Conservation (phyloP, 2,888 invertebrate genomes). For the Athripsodes cinereus region DNA sequence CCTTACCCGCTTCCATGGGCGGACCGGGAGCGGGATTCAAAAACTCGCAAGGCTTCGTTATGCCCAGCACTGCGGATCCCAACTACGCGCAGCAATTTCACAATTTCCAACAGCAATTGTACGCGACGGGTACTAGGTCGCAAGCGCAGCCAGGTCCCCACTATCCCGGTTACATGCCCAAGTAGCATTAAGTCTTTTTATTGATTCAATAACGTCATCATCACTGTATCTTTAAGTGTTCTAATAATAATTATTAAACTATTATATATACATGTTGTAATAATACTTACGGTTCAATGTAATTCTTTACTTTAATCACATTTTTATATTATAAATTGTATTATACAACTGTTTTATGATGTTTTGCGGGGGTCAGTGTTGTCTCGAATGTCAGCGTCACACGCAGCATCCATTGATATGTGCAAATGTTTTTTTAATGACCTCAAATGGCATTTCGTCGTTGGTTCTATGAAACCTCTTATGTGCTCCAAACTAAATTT, state of each 20-base stretch:
- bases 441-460: too few species aligned
- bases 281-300: too few species aligned
- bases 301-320: too few species aligned
- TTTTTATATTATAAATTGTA: too few species aligned
- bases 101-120: slow-evolving; percentile 91
- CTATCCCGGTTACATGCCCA: slow-evolving; percentile 34
- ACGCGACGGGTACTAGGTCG: slow-evolving; percentile 64
- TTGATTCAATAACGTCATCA: not conserved
- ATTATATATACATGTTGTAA: not conserved
- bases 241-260: not conserved
- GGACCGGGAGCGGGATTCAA: slow-evolving; percentile 63
- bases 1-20: slow-evolving; percentile 73
- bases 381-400: too few species aligned
- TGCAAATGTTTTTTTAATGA: too few species aligned
- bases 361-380: too few species aligned
- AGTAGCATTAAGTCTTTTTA: slow-evolving; percentile 16
- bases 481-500: too few species aligned
- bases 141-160: slow-evolving; percentile 44
- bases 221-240: not conserved
- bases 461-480: too few species aligned
- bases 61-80: slow-evolving; percentile 81
- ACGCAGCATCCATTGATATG: too few species aligned
- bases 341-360: too few species aligned
- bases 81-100: slow-evolving; percentile 94
- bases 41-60: slow-evolving; percentile 72